Base-by-base conservation (phyloP, 2,113 vertebrate species). In the Eolophus roseicapilla region DNA sequence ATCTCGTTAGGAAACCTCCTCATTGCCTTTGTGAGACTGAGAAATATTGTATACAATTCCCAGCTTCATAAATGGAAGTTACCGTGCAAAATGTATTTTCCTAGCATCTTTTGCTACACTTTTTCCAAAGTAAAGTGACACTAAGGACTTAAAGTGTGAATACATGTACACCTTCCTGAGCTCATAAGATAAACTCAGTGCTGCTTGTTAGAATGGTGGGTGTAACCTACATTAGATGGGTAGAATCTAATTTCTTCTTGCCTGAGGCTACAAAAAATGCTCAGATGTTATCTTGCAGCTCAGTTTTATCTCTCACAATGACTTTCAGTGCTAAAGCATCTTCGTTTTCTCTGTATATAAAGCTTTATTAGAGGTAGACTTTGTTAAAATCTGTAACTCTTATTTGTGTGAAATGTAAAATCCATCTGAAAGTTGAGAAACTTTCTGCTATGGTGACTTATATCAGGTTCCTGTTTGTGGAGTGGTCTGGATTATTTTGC, bases 151-250 rank as follows among this genome's bases (percentile, higher is more conserved):
- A 8, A 5, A 39, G 6, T 29, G 15, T 65, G 35, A n/a, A 11
- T n/a, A 9, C 9, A 17, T 12, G 6, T 0, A n/a, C 17, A 15
- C 15, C 11, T 57, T 59, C 17, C 25, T 74, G n/a, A 83, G 13
- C 21, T 78, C n/a, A 5, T 6, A 65, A 62, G 49, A 3, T 63
- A 8, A 63, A 44, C 7, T 86, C n/a, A 6, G 8, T 46, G 28
- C 31, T 59, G 39, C 31, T 46, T 67, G 25, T 35, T 78, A 27
- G 60, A 35, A 8, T 21, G 18, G 12, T 69, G 31, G 7, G 4
- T 77, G 3, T 76, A 74, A 16, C 7, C 15, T 47, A 12, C 0
- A 0, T 20, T 35, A 67, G 17, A 23, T 67, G 9, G n/a, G 73
- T 77, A 67, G 17, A 67, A 59, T 55, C n/a, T 19, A 31, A 0